Percentiles rank a stretch among this genome's conserved stretches.
Evolutionary conservation across 2,797 vertebrate genomes (phyloP).

Genomic region (Podarcis siculus): DNA sequence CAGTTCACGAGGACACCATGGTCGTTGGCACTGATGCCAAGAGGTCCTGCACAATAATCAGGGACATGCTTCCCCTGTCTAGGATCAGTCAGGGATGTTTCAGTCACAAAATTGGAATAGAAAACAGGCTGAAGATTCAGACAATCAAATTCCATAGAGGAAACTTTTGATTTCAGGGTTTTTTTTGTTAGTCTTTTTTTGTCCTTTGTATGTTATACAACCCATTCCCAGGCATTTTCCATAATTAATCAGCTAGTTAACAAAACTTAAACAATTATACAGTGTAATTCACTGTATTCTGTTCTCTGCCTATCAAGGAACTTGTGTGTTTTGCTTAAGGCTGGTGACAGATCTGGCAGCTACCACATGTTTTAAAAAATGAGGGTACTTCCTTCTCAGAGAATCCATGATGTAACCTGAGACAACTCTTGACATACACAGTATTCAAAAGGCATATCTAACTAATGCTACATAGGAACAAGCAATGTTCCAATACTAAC

Average conservation of each 20-base stretch:
- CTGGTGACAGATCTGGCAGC: too few relatives aligned
- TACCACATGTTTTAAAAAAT: too few relatives aligned
- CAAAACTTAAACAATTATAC: too few relatives aligned
- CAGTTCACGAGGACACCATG: neutral
- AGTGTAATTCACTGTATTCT: too few relatives aligned
- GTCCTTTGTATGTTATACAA: neutral
- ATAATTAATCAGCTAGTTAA: too few relatives aligned
- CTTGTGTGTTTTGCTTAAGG: too few relatives aligned
- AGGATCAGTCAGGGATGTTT: neutral
- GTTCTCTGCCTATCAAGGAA: too few relatives aligned
- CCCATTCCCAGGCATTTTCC: neutral
- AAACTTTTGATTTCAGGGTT: neutral
- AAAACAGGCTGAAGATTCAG: neutral
- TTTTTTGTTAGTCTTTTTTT: too few relatives aligned
- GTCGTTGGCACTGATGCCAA: neutral
- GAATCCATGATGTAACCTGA: too few relatives aligned
- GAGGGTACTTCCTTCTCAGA: too few relatives aligned
- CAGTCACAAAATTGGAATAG: neutral
- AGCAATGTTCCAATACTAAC: neutral
- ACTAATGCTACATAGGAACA: neutral
- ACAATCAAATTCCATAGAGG: neutral
- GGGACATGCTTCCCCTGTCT: neutral
- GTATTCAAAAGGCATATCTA: neutral
- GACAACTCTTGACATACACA: neutral
- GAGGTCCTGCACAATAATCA: neutral